Evolutionary conservation across 2,797 vertebrate genomes (phyloP), one percentile per base, ranked within the genome.

Genomic region (Harpagifer antarcticus): DNA sequence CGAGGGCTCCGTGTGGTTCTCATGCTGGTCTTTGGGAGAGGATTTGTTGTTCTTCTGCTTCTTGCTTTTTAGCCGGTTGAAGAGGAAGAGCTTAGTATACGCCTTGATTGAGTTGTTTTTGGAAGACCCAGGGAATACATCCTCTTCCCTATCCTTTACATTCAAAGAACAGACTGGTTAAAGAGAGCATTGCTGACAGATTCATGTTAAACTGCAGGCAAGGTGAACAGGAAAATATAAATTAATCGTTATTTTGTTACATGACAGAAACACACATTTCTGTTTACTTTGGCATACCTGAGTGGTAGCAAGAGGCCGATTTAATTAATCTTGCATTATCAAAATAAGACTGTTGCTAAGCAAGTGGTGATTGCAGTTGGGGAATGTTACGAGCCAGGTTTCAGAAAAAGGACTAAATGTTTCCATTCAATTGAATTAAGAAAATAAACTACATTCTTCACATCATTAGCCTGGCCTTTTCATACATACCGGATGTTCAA

Each of bases 41-140:
- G 94, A 88, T 69, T 92, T 91, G 1, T 79, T 86, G 79, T 74
- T 92, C 93, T 97, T 98, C 45, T 94, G 93, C 84, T 97, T 99
- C 88, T 96, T 98, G 84, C 96, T 96, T 85, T 93, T 97, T 59
- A 98, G 91, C 78, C 96, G 96, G 47, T 94, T 96, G 86, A 99
- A 96, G 90, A 98, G 97, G 89, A 97, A 96, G 42, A 97, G 95
- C 85, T 97, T 99, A 31, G 96, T 94, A 54, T 97, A 98, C 23
- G 96, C 94, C 89, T 97, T 99, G 83, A 96, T 92, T 57, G 96
- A 77, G 79, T 95, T 80, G 50, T 95, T 92, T 89, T 97, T 98
- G 80, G 96, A 95, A 70, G 97, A 95, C 66, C 95, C 95, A 40
- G 93, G 90, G 58, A 96, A 95, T 31, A 94, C 86, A 17, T 97